Percentiles rank a stretch among this genome's conserved stretches.
Conservation (phyloP, 2,113 vertebrate genomes). For the Pteruthius melanotis region DNA sequence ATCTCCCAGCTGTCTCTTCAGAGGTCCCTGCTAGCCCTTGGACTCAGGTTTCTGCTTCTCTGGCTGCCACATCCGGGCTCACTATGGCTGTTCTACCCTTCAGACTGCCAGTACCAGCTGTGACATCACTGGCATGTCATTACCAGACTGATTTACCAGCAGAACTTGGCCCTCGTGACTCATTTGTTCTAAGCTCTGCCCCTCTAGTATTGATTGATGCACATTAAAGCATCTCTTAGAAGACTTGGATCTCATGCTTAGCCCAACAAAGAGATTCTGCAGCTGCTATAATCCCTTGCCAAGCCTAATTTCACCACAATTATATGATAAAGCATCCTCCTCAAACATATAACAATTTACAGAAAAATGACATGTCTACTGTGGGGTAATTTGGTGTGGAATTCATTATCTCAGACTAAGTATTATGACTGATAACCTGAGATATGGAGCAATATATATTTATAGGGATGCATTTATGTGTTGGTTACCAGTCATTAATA, state of each 20-base stretch:
- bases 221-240: background rate
- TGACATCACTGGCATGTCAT: background rate
- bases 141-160: background rate
- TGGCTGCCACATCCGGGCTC: background rate
- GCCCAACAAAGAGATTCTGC: background rate
- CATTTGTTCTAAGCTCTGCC: background rate
- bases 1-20: background rate
- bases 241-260: background rate
- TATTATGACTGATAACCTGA: background rate
- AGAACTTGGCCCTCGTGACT: background rate
- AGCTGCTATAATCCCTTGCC: background rate
- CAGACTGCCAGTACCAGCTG: background rate
- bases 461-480: background rate
- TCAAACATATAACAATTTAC: background rate
- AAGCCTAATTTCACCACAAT: background rate
- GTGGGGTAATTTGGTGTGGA: background rate
- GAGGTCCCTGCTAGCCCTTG: background rate
- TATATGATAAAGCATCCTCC: background rate
- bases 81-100: background rate
- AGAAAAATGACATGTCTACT: background rate
- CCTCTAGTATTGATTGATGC: background rate
- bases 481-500: background rate
- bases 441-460: background rate
- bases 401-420: background rate
- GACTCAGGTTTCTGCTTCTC: background rate